phyloP scores from a whole-genome alignment of 2,113 vertebrate species.

The Miniopterus natalensis region DNA sequence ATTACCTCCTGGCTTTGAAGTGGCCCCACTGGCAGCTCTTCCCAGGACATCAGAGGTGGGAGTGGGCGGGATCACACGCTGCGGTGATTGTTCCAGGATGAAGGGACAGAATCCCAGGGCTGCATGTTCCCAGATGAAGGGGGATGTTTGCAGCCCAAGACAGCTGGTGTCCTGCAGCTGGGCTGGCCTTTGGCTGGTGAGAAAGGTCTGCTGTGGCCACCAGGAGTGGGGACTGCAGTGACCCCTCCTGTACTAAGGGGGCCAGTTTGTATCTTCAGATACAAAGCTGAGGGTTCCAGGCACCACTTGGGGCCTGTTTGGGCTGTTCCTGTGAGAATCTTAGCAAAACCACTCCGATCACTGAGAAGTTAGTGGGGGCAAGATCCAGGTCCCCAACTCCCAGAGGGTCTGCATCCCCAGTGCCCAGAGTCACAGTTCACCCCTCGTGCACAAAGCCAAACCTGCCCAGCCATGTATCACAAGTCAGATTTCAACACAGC shows the following conservation, averaged over 20 bases:
- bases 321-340: background rate
- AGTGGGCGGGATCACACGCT: conserved; percentile 24
- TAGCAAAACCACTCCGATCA: background rate
- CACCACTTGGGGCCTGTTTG: background rate
- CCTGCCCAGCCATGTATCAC: background rate
- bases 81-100: background rate
- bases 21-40: background rate
- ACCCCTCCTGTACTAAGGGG: too few relatives aligned
- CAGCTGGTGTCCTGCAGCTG: background rate
- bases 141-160: background rate
- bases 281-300: background rate
- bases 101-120: background rate
- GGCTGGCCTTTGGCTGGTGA: background rate
- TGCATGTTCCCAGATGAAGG: background rate
- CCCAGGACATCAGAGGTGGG: background rate
- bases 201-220: background rate
- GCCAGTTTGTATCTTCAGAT: background rate
- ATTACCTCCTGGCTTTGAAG: background rate
- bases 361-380: background rate
- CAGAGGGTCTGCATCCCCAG: too few relatives aligned
- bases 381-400: background rate
- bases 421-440: too few relatives aligned
- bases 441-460: background rate
- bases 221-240: background rate
- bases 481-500: background rate